Evolutionary conservation across 2,888 invertebrate genomes (phyloP).

Genomic region (Thereva nobilitata): DNA sequence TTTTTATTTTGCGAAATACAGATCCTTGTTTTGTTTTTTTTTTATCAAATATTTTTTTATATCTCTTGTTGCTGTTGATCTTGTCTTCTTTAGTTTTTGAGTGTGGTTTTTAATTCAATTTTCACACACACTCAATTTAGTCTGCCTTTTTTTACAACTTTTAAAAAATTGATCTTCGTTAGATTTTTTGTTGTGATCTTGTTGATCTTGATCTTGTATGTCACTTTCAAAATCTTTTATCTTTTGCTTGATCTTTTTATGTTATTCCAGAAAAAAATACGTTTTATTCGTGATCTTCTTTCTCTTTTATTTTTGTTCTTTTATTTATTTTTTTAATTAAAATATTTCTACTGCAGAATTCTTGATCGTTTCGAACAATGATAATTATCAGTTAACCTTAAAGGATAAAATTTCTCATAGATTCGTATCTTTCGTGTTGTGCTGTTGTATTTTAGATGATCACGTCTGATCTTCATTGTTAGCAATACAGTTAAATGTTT

Average conservation of each 20-base stretch:
- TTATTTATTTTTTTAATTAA: not conserved
- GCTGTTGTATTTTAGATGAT: constrained; percentile 36
- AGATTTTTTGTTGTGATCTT: too few relatives aligned
- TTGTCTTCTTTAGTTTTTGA: not conserved
- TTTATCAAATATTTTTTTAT: too few relatives aligned
- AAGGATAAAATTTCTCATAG: constrained; percentile 35
- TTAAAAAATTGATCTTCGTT: too few relatives aligned
- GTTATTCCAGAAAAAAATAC: not conserved
- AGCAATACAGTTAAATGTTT: constrained; percentile 18
- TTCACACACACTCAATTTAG: too few relatives aligned
- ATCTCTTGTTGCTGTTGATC: not conserved
- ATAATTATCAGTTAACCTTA: constrained; percentile 34
- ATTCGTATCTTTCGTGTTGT: constrained; percentile 37
- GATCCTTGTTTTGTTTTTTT: too few relatives aligned
- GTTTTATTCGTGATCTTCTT: constrained; percentile 6
- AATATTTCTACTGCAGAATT: constrained; percentile 13
- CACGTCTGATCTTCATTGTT: constrained; percentile 43
- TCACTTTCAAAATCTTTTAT: too few relatives aligned
- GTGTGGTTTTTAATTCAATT: not conserved
- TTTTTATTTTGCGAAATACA: too few relatives aligned
- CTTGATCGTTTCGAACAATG: constrained; percentile 28
- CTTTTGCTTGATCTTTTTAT: too few relatives aligned
- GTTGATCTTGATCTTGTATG: too few relatives aligned
- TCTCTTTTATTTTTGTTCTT: constrained; percentile 1
- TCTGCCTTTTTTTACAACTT: too few relatives aligned